phyloP scores from a whole-genome alignment of 2,797 vertebrate species.

The Melanotaenia parkinsoni region DNA sequence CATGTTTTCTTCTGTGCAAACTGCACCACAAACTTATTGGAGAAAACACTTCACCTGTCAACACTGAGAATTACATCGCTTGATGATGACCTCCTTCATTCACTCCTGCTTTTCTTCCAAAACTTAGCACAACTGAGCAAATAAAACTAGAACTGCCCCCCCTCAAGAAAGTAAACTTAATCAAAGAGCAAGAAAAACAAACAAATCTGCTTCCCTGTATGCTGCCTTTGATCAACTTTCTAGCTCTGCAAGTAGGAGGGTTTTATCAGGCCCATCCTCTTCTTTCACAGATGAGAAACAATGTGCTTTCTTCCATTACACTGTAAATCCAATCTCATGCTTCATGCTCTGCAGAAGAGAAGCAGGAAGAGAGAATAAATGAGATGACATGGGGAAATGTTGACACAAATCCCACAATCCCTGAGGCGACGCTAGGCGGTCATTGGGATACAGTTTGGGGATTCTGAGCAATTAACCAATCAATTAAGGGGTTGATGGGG shows the following conservation, averaged over 20 bases:
- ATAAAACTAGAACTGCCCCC: slow-evolving; percentile 34
- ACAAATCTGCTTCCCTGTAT: slow-evolving; percentile 35
- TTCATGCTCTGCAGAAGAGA: slow-evolving; percentile 74
- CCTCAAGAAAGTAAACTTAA: slow-evolving; percentile 33
- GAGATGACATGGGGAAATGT: slow-evolving; percentile 66
- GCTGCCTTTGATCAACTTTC: slow-evolving; percentile 70
- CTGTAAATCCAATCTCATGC: slow-evolving; percentile 83
- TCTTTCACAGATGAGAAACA: slow-evolving; percentile 75
- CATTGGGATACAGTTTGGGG: slow-evolving; percentile 52
- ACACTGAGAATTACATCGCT: slow-evolving; percentile 46
- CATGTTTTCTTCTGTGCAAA: slow-evolving; percentile 50
- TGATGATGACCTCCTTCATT: slow-evolving; percentile 58
- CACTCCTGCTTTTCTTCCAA: slow-evolving; percentile 29
- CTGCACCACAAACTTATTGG: slow-evolving; percentile 20
- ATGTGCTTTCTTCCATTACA: slow-evolving; percentile 82
- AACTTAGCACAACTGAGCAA: slow-evolving; percentile 37
- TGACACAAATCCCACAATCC: slow-evolving; percentile 77
- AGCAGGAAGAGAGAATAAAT: slow-evolving; percentile 58
- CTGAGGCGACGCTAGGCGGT: slow-evolving; percentile 45
- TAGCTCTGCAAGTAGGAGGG: slow-evolving; percentile 54
- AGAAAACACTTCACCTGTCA: slow-evolving; percentile 53
- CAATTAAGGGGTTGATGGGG: slow-evolving; percentile 68
- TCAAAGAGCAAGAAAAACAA: slow-evolving; percentile 29
- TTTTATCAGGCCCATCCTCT: slow-evolving; percentile 65
- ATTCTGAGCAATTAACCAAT: slow-evolving; percentile 77